Conservation (phyloP, 2,797 vertebrate species). For the Morus bassanus region DNA sequence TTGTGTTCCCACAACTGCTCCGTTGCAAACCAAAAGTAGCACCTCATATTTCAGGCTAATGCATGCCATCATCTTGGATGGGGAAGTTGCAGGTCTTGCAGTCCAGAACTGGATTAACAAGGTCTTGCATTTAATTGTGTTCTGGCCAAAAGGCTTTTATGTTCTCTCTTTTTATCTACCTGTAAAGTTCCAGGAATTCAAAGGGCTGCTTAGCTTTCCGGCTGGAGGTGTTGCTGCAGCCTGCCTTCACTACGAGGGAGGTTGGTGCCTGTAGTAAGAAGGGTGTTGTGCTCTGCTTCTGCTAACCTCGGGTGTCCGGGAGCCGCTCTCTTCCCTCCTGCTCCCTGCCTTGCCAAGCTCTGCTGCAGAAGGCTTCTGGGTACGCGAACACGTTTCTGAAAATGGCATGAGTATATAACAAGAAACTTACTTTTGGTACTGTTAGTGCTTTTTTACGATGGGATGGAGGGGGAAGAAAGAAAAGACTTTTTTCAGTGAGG, state of each 20-base stretch:
- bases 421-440: neutral
- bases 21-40: neutral
- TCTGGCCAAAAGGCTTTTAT: neutral
- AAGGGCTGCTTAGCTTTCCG: neutral
- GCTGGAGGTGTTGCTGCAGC: neutral
- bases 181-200: neutral
- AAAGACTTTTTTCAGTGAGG: neutral
- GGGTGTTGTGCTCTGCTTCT: neutral
- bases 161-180: neutral
- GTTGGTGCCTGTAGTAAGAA: neutral
- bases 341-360: neutral
- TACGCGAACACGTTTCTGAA: neutral
- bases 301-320: neutral
- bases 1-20: neutral
- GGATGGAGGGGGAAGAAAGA: neutral
- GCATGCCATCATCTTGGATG: neutral
- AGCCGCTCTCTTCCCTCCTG: neutral
- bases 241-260: neutral
- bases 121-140: neutral
- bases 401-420: neutral
- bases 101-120: neutral
- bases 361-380: neutral
- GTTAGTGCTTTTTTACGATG: neutral
- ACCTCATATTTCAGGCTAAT: neutral
- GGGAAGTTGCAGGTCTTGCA: neutral